A percentile compares a stretch with the other conserved stretches of the same genome.
phyloP scores from a whole-genome alignment of 2,888 invertebrate species.

The Exephanes ischioxanthus region DNA sequence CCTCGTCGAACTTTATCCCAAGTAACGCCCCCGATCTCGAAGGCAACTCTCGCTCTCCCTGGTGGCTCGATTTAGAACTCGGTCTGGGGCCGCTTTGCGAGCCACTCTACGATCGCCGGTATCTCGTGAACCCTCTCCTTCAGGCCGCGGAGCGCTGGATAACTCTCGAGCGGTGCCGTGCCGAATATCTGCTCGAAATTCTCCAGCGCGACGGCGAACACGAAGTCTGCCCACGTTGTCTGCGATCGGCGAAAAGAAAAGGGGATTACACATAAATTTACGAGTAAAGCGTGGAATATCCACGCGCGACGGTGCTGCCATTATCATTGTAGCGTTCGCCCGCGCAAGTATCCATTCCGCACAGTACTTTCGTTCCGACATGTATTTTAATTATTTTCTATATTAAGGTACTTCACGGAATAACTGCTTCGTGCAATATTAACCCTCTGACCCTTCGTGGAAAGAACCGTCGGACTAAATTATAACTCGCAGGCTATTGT shows the following conservation, averaged over 20 bases:
- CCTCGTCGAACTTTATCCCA: slow-evolving; percentile 25
- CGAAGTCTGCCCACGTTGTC: slow-evolving; percentile 88
- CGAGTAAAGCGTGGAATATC: neutral
- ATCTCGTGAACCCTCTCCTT: slow-evolving; percentile 86
- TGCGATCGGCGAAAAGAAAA: slow-evolving; percentile 77
- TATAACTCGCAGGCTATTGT: neutral
- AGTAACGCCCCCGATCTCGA: slow-evolving; percentile 29
- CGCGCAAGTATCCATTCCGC: no score
- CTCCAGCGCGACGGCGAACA: slow-evolving; percentile 87
- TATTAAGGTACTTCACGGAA: neutral
- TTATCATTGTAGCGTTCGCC: neutral
- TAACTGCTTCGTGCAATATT: neutral
- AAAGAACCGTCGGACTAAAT: neutral
- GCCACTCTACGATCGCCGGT: slow-evolving; percentile 87
- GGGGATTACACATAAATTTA: neutral
- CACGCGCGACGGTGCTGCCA: neutral
- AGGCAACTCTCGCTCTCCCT: slow-evolving; percentile 40
- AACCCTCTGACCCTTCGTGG: no score
- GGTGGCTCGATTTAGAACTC: slow-evolving; percentile 83
- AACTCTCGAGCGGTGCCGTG: slow-evolving; percentile 85
- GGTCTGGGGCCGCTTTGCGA: slow-evolving; percentile 87
- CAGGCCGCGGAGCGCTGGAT: slow-evolving; percentile 86
- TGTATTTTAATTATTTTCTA: neutral
- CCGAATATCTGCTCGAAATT: slow-evolving; percentile 87
- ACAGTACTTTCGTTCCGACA: no score